These are phyloP conservation scores for Mastacembelus armatus DNA, from an alignment of 2,797 vertebrate genomes.

Conservation along the genomic window DNA sequence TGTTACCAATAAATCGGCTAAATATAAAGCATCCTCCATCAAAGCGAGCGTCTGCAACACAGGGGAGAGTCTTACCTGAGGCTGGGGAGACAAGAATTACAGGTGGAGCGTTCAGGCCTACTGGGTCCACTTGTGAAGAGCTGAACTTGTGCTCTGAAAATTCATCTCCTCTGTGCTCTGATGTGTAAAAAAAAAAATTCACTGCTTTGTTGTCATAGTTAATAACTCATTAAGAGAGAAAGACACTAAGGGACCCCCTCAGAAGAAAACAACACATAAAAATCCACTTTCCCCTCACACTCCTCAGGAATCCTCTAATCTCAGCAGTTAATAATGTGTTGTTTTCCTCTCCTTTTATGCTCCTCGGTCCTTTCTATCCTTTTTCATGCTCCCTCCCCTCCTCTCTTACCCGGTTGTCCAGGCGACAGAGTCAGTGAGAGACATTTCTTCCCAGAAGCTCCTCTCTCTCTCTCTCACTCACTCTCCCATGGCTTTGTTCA, in stretches of 20 bases:
- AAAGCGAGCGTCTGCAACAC: conserved; percentile 11
- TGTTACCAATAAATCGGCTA: conserved; percentile 2
- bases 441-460: conserved; percentile 78
- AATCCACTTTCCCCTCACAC: conserved; percentile 30
- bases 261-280: conserved; percentile 40
- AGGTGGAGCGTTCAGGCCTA: conserved; percentile 72
- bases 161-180: conserved; percentile 61
- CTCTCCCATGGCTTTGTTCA: conserved; percentile 82
- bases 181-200: conserved; percentile 33
- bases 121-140: conserved; percentile 64
- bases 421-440: conserved; percentile 81
- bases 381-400: conserved; percentile 60
- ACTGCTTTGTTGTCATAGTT: conserved; percentile 66
- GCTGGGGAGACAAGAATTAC: conserved; percentile 55
- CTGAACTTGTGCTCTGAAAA: conserved; percentile 72
- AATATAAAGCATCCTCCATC: conserved; percentile 16
- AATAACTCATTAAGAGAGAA: conserved; percentile 66
- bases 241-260: conserved; percentile 37
- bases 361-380: conserved; percentile 60
- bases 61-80: conserved; percentile 72
- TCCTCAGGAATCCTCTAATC: conserved; percentile 63
- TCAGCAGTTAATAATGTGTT: conserved; percentile 62
- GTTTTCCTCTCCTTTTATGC: conserved; percentile 62
- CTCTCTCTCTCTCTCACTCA: conserved; percentile 54
- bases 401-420: conserved; percentile 81